A percentile compares a stretch with the other conserved stretches of the same genome.
phyloP scores from a whole-genome alignment of 2,113 vertebrate species.

The Excalfactoria chinensis region DNA sequence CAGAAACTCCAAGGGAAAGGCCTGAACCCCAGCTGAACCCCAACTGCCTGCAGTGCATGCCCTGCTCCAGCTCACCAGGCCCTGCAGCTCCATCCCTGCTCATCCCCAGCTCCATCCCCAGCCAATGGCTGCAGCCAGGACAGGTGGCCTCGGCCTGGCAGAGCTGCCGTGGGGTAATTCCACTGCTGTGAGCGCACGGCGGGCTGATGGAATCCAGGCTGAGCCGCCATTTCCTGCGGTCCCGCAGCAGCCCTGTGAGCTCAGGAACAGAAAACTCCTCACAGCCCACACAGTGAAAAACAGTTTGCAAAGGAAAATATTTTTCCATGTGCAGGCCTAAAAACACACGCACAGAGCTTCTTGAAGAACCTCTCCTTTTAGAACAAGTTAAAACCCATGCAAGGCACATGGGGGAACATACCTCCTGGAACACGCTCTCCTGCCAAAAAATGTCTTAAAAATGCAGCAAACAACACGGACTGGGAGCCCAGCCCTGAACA shows the following conservation, averaged over 20 bases:
- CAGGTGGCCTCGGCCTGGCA: rapidly evolving
- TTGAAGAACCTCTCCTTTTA: not conserved
- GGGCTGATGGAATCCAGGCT: not conserved
- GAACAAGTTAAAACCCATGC: not conserved
- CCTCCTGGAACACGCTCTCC: not conserved
- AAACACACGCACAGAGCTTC: not conserved
- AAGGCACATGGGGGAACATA: not conserved
- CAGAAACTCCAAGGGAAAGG: not conserved
- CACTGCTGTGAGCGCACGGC: not conserved
- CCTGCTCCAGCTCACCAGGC: not conserved
- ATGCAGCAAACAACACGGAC: not conserved
- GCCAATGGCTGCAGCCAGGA: not conserved
- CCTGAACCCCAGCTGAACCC: not conserved
- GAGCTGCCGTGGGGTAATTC: not conserved
- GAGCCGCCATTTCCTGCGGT: not conserved
- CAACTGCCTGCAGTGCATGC: rapidly evolving
- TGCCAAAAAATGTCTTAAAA: not conserved
- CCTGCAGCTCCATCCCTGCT: rapidly evolving
- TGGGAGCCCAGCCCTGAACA: not conserved
- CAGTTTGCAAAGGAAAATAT: conserved; percentile 10
- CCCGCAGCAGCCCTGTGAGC: not conserved
- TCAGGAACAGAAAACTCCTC: not conserved
- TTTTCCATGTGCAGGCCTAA: not conserved
- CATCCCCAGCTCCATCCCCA: too few species aligned
- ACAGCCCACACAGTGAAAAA: not conserved